Evolutionary conservation across 2,113 vertebrate genomes (phyloP).

Genomic region (Rhodinocichla rosea): DNA sequence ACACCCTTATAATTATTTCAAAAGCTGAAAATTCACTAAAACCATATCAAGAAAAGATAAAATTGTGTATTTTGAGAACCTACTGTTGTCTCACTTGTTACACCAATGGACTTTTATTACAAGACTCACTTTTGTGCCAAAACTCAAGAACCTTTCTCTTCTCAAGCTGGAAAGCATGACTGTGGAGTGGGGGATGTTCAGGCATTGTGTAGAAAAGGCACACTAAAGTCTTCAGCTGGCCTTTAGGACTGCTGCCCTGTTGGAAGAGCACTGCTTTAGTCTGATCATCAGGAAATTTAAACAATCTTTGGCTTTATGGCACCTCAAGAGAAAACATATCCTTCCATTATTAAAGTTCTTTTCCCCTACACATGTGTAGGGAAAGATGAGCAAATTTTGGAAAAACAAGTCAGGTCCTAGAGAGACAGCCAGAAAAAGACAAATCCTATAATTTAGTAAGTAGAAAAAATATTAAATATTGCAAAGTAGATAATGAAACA

Average conservation of each 20-base stretch:
- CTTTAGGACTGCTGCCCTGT: not conserved
- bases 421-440: not conserved
- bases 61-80: slow-evolving; percentile 23
- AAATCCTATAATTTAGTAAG: not conserved
- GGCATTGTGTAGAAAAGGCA: not conserved
- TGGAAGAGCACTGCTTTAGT: not conserved
- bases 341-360: not conserved
- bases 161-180: not conserved
- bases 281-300: not conserved
- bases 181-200: not conserved
- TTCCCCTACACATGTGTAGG: not conserved
- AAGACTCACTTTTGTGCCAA: not conserved
- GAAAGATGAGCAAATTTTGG: not conserved
- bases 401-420: not conserved
- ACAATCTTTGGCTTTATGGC: not conserved
- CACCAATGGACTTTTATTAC: not conserved
- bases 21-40: slow-evolving; percentile 33
- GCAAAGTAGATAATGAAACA: not conserved
- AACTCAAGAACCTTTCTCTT: not conserved
- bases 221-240: not conserved
- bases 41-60: not conserved
- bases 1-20: not conserved
- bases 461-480: not conserved
- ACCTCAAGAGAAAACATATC: not conserved
- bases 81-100: not conserved